Percentiles rank a stretch among this genome's conserved stretches.
Conservation (phyloP, 2,888 invertebrate genomes). For the Orthosia incerta region DNA sequence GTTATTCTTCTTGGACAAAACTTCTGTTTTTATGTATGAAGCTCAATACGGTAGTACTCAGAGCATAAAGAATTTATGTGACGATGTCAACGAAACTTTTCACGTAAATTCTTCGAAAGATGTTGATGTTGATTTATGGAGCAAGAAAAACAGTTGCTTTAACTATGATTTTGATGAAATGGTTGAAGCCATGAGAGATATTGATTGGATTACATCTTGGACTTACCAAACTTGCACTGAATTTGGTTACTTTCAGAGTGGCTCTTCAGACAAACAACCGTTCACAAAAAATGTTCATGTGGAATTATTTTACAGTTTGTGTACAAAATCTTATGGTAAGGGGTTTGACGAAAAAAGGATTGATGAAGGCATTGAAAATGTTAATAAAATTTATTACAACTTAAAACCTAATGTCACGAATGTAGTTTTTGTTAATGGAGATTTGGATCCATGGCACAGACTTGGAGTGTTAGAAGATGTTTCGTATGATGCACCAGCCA, state of each 20-base stretch:
- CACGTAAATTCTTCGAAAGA: conserved; percentile 63
- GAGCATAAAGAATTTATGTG: conserved; percentile 76
- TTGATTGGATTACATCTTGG: conserved; percentile 88
- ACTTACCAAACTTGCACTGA: conserved; percentile 95
- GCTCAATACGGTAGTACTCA: conserved; percentile 80
- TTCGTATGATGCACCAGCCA: conserved; percentile 82
- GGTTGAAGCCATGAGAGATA: conserved; percentile 71
- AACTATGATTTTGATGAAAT: conserved; percentile 79
- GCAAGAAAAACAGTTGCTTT: conserved; percentile 71
- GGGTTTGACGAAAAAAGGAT: conserved; percentile 80
- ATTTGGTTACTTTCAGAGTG: conserved; percentile 94
- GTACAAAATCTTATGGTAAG: conserved; percentile 83
- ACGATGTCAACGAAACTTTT: conserved; percentile 60
- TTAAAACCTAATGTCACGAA: conserved; percentile 86
- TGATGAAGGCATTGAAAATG: conserved; percentile 78
- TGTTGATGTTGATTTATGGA: conserved; percentile 70
- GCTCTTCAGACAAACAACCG: conserved; percentile 90
- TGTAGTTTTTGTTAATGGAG: conserved; percentile 91
- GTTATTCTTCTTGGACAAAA: conserved; percentile 80
- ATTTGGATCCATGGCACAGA: conserved; percentile 91
- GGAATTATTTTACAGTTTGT: conserved; percentile 83
- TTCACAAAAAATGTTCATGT: conserved; percentile 89
- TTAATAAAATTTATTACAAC: conserved; percentile 89
- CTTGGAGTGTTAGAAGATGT: conserved; percentile 88
- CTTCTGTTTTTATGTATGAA: conserved; percentile 73